A percentile compares a stretch with the other conserved stretches of the same genome.
These are phyloP conservation scores for Oscheius onirici DNA, from an alignment of 2,888 invertebrate species.

Conservation along the genomic window DNA sequence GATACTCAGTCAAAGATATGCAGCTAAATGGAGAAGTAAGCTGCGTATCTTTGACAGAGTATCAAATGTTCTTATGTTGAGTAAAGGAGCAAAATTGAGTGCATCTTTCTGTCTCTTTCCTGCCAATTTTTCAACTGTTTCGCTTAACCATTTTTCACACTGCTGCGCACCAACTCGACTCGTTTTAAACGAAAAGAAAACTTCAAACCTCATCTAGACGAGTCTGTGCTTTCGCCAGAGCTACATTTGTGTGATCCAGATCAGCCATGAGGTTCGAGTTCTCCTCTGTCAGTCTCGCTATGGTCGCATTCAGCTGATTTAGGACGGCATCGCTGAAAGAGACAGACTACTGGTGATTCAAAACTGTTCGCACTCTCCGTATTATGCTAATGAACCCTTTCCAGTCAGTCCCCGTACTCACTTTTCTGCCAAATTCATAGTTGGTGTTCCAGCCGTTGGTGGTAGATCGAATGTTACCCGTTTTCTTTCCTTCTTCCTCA, in stretches of 20 bases:
- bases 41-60: too few relatives aligned
- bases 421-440: conserved; percentile 1
- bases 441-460: conserved; percentile 22
- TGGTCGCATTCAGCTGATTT: conserved; percentile 9
- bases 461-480: conserved; percentile 67
- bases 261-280: conserved; percentile 22
- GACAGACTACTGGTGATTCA: too few relatives aligned
- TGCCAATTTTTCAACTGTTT: too few relatives aligned
- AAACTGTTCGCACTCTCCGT: neutral
- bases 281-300: neutral
- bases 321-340: conserved; percentile 4
- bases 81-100: too few relatives aligned
- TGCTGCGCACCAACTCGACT: too few relatives aligned
- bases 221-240: neutral
- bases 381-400: conserved; percentile 15
- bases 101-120: too few relatives aligned
- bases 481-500: conserved; percentile 48
- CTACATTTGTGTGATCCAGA: neutral
- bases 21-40: too few relatives aligned
- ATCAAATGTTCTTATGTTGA: too few relatives aligned
- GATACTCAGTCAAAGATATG: too few relatives aligned
- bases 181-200: too few relatives aligned
- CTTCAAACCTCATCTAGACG: conserved; percentile 2
- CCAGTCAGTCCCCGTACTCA: neutral
- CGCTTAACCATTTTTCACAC: too few relatives aligned